Percentiles rank a stretch among this genome's conserved stretches.
phyloP scores from a whole-genome alignment of 2,888 invertebrate species.

The Mythimna pallens region DNA sequence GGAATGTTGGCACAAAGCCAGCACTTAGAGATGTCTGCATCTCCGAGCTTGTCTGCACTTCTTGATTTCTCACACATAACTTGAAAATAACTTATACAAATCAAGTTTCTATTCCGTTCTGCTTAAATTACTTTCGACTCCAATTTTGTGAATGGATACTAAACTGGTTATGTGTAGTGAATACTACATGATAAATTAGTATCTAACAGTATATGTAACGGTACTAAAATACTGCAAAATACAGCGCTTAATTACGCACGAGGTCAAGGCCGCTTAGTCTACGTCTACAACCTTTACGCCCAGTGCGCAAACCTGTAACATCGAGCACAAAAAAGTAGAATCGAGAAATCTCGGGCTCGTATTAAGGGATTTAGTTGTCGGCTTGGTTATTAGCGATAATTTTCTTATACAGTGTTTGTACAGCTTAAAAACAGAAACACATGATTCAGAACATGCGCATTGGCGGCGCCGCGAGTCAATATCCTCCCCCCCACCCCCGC shows the following conservation, averaged over 20 bases:
- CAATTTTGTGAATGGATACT: slow-evolving; percentile 31
- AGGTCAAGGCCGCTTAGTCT: slow-evolving; percentile 80
- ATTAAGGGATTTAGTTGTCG: slow-evolving; percentile 68
- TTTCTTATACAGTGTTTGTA: slow-evolving; percentile 74
- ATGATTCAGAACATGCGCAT: slow-evolving; percentile 88
- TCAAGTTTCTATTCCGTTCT: slow-evolving; percentile 48
- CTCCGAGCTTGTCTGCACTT: slow-evolving; percentile 71
- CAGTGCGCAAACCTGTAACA: slow-evolving; percentile 59
- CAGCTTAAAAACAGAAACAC: slow-evolving; percentile 88
- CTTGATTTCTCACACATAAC: slow-evolving; percentile 61
- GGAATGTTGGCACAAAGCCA: slow-evolving; percentile 81
- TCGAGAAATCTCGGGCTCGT: slow-evolving; percentile 36
- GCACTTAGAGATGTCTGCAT: slow-evolving; percentile 75
- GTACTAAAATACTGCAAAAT: slow-evolving; percentile 56
- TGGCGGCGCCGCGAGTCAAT: slow-evolving; percentile 88
- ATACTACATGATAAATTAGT: slow-evolving; percentile 30
- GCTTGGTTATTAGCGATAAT: slow-evolving; percentile 72
- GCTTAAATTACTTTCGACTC: slow-evolving; percentile 25
- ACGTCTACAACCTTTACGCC: slow-evolving; percentile 53
- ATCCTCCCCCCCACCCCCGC: slow-evolving; percentile 88
- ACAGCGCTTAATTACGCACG: slow-evolving; percentile 64
- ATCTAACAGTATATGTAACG: slow-evolving; percentile 51
- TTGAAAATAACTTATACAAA: slow-evolving; percentile 57
- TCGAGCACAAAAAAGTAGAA: slow-evolving; percentile 41
- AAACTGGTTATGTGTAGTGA: slow-evolving; percentile 34